Evolutionary conservation across 37 sponge, comb jelly and placozoan genomes (phyloP), one percentile per base, ranked within the genome.

Genomic region (Tethya wilhelma): DNA sequence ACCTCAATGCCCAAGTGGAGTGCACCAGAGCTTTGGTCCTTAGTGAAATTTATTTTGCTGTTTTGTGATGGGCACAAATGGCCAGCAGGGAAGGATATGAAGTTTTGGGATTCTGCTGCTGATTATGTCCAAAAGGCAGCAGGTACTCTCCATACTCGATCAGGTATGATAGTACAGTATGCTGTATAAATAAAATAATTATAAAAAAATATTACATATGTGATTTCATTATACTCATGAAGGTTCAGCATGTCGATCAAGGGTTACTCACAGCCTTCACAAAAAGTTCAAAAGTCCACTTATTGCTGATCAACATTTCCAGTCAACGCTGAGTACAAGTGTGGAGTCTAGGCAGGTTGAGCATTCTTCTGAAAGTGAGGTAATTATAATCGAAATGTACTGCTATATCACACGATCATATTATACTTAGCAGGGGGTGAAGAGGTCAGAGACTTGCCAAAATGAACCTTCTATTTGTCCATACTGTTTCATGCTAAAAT

Each of bases 181-280:
- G n/a, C n/a, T n/a, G n/a, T n/a, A n/a, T n/a, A n/a, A n/a, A n/a
- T n/a, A n/a, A n/a, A n/a, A n/a, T n/a, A n/a, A n/a, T n/a, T n/a
- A n/a, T n/a, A n/a, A n/a, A n/a, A n/a, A n/a, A n/a, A n/a, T n/a
- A n/a, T n/a, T n/a, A n/a, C 22, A 60, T 60, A 60, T 60, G 63
- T 60, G 28, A 7, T 25, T 23, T 25, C 20, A 60, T 60, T 74
- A n/a, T n/a, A n/a, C n/a, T n/a, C n/a, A n/a, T 79, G 22, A 25
- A 79, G 79, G 57, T 45, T 5, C 4, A 31, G 67, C 79, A 12
- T 79, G 79, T 56, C 49, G 79, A 17, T 45, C 6, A 5, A 66
- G 33, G 41, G 80, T 67, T 56, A 37, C 34, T 2, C 5, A 20
- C 7, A 56, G 32, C 22, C 57, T 79, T 4, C 2, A 23, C 2